These are phyloP conservation scores for Machaerirhynchus nigripectus DNA, from an alignment of 2,113 vertebrate species.

Conservation along the genomic window DNA sequence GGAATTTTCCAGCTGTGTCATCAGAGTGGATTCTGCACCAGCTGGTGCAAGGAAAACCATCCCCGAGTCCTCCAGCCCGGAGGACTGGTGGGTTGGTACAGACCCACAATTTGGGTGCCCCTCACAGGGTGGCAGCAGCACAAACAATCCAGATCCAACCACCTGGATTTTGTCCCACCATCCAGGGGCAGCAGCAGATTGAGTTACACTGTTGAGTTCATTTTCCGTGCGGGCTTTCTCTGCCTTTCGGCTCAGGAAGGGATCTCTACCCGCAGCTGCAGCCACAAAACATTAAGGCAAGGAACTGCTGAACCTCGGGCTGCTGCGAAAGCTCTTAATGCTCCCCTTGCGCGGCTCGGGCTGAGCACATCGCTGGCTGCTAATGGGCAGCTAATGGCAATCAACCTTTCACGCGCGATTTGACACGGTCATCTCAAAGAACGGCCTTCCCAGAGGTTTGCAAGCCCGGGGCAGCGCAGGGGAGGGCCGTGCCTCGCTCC, in stretches of 20 bases:
- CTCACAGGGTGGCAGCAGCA: neutral
- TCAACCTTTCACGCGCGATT: rapidly evolving
- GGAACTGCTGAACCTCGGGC: neutral
- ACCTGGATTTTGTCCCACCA: rapidly evolving
- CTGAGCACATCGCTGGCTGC: rapidly evolving
- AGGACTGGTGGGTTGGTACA: neutral
- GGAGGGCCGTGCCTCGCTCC: rapidly evolving
- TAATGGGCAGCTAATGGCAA: rapidly evolving
- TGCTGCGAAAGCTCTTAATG: rapidly evolving
- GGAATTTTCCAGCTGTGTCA: neutral
- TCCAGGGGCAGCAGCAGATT: too few relatives aligned
- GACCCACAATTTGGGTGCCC: neutral
- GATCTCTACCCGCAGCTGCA: neutral
- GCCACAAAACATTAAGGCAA: neutral
- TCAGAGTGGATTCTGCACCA: neutral
- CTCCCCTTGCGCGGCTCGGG: neutral
- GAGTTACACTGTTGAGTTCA: rapidly evolving
- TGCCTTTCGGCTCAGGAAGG: neutral
- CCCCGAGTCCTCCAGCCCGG: neutral
- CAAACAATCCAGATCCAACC: neutral
- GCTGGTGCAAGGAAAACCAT: neutral
- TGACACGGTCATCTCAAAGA: rapidly evolving
- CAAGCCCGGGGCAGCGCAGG: rapidly evolving
- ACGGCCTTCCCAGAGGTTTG: rapidly evolving
- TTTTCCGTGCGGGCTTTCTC: rapidly evolving